These are phyloP conservation scores for Setophaga kirtlandii DNA, from an alignment of 2,113 vertebrate genomes.

Conservation along the genomic window DNA sequence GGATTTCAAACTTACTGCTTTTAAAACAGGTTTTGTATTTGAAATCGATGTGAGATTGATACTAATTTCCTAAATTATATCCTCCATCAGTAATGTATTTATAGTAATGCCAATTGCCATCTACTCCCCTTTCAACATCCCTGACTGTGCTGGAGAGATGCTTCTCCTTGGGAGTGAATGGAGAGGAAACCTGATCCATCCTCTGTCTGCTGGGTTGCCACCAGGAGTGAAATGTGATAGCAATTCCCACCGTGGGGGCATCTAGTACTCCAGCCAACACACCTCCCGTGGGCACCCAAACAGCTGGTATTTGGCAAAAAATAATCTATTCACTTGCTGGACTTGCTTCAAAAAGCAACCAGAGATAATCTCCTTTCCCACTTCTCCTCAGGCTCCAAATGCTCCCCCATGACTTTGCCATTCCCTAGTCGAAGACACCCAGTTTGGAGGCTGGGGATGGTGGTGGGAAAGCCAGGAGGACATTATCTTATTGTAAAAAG, in stretches of 20 bases:
- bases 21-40: background rate
- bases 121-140: background rate
- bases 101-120: slow-evolving; percentile 23
- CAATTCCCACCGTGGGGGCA: background rate
- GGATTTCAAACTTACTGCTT: background rate
- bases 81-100: background rate
- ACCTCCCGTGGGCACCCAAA: background rate
- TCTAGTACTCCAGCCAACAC: background rate
- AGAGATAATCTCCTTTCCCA: background rate
- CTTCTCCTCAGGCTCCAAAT: background rate
- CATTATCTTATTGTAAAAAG: background rate
- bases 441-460: background rate
- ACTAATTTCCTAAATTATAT: slow-evolving; percentile 1
- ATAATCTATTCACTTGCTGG: background rate
- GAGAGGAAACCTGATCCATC: slow-evolving; percentile 16
- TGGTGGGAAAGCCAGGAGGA: background rate
- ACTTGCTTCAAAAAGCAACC: background rate
- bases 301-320: background rate
- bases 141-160: background rate
- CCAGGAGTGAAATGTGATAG: background rate
- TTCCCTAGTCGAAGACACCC: background rate
- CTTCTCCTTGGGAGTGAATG: background rate
- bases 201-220: background rate
- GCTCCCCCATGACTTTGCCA: background rate
- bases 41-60: background rate